Evolutionary conservation across 2,113 vertebrate genomes (phyloP).

Genomic region (Sylvietta virens): DNA sequence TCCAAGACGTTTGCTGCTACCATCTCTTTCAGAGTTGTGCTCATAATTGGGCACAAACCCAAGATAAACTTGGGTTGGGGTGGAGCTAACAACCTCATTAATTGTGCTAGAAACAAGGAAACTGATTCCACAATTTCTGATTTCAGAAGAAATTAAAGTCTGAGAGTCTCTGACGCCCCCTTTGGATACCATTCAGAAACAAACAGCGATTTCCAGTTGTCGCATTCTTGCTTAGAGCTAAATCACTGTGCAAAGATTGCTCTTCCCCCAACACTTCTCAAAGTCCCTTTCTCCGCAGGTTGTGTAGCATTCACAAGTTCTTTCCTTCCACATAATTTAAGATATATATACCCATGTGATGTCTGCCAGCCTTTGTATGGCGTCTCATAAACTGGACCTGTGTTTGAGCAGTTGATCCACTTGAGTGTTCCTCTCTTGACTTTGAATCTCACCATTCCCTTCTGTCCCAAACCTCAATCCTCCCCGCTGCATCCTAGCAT

Average conservation of each 20-base stretch:
- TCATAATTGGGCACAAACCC: neutral
- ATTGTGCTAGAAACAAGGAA: neutral
- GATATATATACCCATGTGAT: neutral
- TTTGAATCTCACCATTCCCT: neutral
- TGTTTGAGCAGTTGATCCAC: neutral
- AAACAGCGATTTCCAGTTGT: neutral
- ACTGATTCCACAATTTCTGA: neutral
- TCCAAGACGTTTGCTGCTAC: neutral
- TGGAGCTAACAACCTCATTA: constrained; percentile 20
- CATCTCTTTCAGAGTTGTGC: neutral
- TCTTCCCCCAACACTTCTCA: neutral
- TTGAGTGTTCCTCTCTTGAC: neutral
- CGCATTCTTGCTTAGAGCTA: neutral
- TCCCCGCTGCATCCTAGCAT: neutral
- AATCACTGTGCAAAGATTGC: neutral
- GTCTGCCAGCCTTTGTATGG: neutral
- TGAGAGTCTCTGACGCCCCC: neutral
- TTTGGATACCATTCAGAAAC: neutral
- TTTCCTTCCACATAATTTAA: neutral
- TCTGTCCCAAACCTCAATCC: neutral
- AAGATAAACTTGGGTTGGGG: neutral
- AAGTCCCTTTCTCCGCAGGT: neutral
- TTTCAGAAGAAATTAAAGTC: neutral
- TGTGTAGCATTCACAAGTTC: neutral
- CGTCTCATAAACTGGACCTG: neutral